Conservation (phyloP, 2,797 vertebrate species). For the Tympanoctomys barrerae region DNA sequence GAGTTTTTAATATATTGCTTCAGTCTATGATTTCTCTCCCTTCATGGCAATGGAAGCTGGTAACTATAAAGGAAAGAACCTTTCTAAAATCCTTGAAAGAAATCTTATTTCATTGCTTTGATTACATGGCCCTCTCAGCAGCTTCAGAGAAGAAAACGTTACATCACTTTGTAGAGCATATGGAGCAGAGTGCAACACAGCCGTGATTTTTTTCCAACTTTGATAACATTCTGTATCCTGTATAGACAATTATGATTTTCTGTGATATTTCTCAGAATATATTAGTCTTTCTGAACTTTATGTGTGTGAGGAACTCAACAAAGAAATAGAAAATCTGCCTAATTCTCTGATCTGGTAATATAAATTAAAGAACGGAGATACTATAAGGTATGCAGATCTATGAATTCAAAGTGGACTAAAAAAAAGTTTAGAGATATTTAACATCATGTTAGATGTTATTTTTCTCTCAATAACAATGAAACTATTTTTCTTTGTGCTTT, state of each 20-base stretch:
- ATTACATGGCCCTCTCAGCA: conserved; percentile 14
- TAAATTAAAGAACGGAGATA: not conserved
- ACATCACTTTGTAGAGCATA: not conserved
- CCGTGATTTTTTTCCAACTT: conserved; percentile 19
- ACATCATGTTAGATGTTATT: not conserved
- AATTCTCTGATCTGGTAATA: not conserved
- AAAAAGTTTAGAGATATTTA: conserved; percentile 19
- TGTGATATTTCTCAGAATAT: conserved; percentile 59
- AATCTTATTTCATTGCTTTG: conserved; percentile 31
- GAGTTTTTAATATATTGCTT: not conserved
- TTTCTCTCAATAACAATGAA: not conserved
- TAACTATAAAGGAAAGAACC: not conserved
- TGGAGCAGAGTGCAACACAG: not conserved
- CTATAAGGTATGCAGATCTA: not conserved
- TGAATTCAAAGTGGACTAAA: not conserved
- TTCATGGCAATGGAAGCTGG: not conserved
- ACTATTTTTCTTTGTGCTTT: not conserved
- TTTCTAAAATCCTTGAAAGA: conserved; percentile 51
- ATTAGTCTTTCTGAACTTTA: conserved; percentile 21
- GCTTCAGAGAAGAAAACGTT: not conserved
- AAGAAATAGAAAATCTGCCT: not conserved
- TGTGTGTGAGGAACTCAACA: not conserved
- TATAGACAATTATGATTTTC: conserved; percentile 59
- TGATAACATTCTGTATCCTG: conserved; percentile 30
- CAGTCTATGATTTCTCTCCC: not conserved